These are phyloP conservation scores for Syngnathus typhle DNA, from an alignment of 2,113 vertebrate genomes.

Conservation along the genomic window DNA sequence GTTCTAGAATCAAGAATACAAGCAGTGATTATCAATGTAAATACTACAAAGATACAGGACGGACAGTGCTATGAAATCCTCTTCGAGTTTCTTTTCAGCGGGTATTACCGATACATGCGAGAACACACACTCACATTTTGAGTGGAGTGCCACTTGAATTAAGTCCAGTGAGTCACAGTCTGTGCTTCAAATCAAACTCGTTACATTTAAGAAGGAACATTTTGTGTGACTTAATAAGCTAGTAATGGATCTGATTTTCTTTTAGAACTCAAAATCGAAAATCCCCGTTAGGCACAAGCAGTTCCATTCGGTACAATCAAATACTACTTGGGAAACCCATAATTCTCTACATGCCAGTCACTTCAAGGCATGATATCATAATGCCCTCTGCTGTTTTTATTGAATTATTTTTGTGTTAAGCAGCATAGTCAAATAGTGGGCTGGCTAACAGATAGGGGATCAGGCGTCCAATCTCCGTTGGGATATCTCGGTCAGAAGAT, in stretches of 20 bases:
- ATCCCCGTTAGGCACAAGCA: neutral
- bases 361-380: conserved; percentile 7
- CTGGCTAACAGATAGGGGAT: neutral
- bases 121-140: conserved; percentile 2
- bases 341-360: conserved; percentile 5
- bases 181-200: conserved; percentile 8
- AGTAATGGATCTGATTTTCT: neutral
- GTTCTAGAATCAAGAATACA: neutral
- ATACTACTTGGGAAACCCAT: conserved; percentile 12
- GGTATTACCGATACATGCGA: conserved; percentile 11
- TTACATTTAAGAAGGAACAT: conserved; percentile 7
- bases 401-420: neutral
- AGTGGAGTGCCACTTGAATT: conserved; percentile 17
- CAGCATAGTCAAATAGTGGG: neutral
- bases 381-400: neutral
- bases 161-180: conserved; percentile 2
- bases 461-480: neutral
- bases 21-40: neutral
- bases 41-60: neutral
- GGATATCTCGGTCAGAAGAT: too few relatives aligned
- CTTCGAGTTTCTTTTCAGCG: conserved; percentile 4
- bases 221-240: conserved; percentile 16
- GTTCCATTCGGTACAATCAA: conserved; percentile 8
- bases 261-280: neutral
- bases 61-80: neutral